These are phyloP conservation scores for Ictidomys tridecemlineatus DNA, from an alignment of 2,113 vertebrate species.

Conservation along the genomic window DNA sequence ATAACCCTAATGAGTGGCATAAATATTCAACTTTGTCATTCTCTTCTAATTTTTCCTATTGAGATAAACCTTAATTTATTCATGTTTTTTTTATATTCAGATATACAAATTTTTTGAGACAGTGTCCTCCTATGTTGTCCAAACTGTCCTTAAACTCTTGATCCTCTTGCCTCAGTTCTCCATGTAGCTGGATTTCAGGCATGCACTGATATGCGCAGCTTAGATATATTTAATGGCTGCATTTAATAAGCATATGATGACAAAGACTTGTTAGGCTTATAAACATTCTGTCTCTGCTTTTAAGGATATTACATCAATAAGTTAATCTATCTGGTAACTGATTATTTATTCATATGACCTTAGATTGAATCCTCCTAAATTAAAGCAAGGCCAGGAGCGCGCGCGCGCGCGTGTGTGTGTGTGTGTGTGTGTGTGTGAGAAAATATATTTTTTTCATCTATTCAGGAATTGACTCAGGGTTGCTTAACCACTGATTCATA, in stretches of 20 bases:
- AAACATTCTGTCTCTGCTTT: neutral
- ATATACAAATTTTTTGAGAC: no score
- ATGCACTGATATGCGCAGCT: no score
- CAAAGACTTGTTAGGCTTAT: neutral
- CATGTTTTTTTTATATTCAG: neutral
- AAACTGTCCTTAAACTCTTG: no score
- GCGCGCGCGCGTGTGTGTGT: no score
- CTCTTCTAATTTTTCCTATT: slow-evolving; percentile 13
- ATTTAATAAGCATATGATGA: neutral
- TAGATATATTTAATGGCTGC: neutral
- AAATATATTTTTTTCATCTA: no score
- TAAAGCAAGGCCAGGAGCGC: neutral
- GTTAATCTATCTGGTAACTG: neutral
- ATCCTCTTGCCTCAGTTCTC: no score
- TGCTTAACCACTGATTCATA: no score
- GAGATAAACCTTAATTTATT: slow-evolving; percentile 15
- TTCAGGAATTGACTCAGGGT: no score
- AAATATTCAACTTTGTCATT: neutral
- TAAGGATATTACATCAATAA: neutral
- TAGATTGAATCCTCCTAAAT: neutral
- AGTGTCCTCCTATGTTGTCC: no score
- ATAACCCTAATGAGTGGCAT: neutral
- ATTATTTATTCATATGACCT: neutral
- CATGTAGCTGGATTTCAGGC: no score
- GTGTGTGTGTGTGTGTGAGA: no score